Base-by-base conservation (phyloP, 2,113 vertebrate genomes). In the Triplophysa siluroides region DNA sequence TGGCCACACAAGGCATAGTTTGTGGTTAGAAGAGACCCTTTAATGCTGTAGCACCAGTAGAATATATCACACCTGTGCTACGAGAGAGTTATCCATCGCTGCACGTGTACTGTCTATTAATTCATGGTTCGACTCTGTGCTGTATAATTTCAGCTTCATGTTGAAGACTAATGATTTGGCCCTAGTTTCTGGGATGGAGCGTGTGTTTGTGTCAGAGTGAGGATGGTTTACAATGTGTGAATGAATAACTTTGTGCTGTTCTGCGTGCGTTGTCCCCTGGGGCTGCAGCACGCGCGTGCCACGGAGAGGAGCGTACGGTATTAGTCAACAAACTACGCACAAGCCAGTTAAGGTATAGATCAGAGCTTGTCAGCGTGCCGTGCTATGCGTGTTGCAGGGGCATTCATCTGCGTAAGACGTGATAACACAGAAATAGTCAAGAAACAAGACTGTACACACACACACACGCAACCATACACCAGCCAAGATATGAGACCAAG, bases 321-420 rank as follows among this genome's bases (percentile, higher is more conserved):
- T 76, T 74, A 58, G 66, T 52, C 68, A 79, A 60, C 69, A 52
- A 54, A 33, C 54, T 24, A 83, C 5, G 14, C 64, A 33, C 64
- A 26, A 26, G 52, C 52, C 66, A 50, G 60, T 83, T 61, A 80
- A 77, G 2, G 50, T 65, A 54, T 68, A 69, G 66, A 71, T 80
- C 41, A 76, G 3, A 76, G 47, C 45, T 52, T 69, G 71, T 74
- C 71, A 24, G 64, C 8, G 14, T 13, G 26, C 81, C 29, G 76
- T 74, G 71, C 8, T 7, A 41, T 78, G 21, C 13, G 8, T 75
- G 29, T 66, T 68, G 56, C 43, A 65, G 43, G 10, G 64, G 64
- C 29, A 75, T 79, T 54, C 67, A 74, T 68, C 69, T 52, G 45
- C n/a, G 1, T 18, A 16, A 63, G 38, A 63, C 63, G 13, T n/a